A percentile compares a stretch with the other conserved stretches of the same genome.
Evolutionary conservation across 2,113 vertebrate species (phyloP).

Genomic region (Herpailurus yagouaroundi): DNA sequence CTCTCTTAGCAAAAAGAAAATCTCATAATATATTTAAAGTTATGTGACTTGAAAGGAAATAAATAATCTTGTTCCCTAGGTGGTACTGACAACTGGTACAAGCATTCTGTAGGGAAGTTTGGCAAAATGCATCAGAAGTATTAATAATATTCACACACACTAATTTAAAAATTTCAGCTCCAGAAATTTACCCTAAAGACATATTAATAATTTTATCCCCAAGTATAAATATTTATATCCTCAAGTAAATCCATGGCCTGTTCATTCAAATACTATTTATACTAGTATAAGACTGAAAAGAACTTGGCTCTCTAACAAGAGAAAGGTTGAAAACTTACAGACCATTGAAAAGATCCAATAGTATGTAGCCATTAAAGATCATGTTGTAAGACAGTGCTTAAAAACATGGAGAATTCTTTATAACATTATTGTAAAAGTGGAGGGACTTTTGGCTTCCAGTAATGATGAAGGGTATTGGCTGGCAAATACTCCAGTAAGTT

Average conservation of each 20-base stretch:
- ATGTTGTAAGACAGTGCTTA: not conserved
- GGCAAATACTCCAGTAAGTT: not conserved
- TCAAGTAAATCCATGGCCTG: not conserved
- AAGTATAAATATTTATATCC: slow-evolving; percentile 2
- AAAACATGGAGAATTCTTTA: not conserved
- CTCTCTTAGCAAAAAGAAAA: not conserved
- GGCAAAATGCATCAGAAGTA: not conserved
- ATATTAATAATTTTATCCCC: not conserved
- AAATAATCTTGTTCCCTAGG: not conserved
- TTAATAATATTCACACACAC: not conserved
- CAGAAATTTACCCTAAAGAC: not conserved
- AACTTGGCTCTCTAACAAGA: not conserved
- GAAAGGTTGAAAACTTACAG: not conserved
- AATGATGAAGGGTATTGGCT: not conserved
- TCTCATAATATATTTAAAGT: not conserved
- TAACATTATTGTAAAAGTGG: not conserved
- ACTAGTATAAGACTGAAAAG: not conserved
- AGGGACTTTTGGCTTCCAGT: not conserved
- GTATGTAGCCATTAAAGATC: not conserved
- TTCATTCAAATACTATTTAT: not conserved
- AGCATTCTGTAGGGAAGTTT: not conserved
- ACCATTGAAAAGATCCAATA: not conserved
- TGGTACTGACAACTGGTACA: not conserved
- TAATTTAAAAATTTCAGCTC: slow-evolving; percentile 21
- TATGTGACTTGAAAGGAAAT: not conserved